Percentiles rank a stretch among this genome's conserved stretches.
These are phyloP conservation scores for Lucilia cuprina DNA, from an alignment of 1,140 invertebrate genomes.

Conservation along the genomic window DNA sequence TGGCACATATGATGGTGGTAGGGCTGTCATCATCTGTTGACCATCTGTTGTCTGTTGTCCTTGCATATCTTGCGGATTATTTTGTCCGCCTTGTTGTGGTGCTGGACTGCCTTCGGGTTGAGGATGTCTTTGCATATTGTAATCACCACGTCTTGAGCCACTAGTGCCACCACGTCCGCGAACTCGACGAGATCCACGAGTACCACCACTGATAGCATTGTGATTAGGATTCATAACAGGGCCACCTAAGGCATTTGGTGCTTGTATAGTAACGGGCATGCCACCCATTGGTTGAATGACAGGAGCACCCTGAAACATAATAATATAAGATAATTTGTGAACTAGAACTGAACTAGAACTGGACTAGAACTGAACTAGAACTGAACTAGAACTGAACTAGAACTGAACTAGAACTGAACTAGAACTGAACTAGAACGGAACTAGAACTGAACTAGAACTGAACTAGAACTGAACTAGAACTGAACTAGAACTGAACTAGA, in stretches of 20 bases:
- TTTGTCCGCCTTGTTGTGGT: conserved; percentile 38
- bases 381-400: too few species aligned
- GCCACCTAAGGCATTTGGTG: conserved; percentile 38
- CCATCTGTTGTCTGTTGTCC: conserved; percentile 35
- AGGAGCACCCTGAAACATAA: conserved; percentile 43
- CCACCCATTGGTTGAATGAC: conserved; percentile 48
- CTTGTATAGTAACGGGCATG: conserved; percentile 45
- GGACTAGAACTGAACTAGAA: too few species aligned
- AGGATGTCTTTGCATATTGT: conserved; percentile 47
- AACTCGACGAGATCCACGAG: conserved; percentile 43
- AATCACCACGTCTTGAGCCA: conserved; percentile 49
- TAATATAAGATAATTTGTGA: too few species aligned
- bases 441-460: too few species aligned
- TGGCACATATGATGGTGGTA: conserved; percentile 34
- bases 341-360: too few species aligned
- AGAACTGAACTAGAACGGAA: too few species aligned
- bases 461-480: too few species aligned
- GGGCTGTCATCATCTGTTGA: conserved; percentile 45
- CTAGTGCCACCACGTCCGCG: conserved; percentile 45
- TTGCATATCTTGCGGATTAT: conserved; percentile 41
- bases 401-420: too few species aligned
- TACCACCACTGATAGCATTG: conserved; percentile 43
- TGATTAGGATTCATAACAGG: conserved; percentile 42
- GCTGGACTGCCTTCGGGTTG: conserved; percentile 41
- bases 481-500: too few species aligned